Conservation (phyloP, 1,140 invertebrate species). For the Sycophila sp. region DNA sequence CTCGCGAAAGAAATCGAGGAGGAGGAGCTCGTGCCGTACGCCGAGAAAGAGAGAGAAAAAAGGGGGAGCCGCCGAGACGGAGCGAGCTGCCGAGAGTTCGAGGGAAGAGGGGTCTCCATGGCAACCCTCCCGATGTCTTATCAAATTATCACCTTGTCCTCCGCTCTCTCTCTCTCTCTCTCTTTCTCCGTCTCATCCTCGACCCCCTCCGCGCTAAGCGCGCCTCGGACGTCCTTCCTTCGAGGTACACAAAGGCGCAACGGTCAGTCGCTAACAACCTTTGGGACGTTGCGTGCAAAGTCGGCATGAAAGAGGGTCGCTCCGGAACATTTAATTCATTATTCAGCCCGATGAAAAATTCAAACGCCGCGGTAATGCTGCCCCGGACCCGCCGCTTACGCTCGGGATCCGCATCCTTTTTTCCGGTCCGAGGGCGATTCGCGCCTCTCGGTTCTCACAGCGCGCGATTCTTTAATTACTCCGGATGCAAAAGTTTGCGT, state of each 20-base stretch:
- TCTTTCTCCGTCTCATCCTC: background rate
- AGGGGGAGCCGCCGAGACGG: conserved; percentile 44
- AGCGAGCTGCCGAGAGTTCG: conserved; percentile 45
- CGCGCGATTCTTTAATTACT: conserved; percentile 28
- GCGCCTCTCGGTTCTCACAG: background rate
- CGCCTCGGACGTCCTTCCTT: background rate
- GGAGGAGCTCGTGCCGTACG: conserved; percentile 47
- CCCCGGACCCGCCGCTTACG: background rate
- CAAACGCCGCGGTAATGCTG: conserved; percentile 33
- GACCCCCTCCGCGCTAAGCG: too few relatives aligned
- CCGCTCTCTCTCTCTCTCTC: conserved; percentile 36
- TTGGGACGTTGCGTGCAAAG: conserved; percentile 45
- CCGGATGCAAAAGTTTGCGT: too few relatives aligned
- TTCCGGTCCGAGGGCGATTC: background rate
- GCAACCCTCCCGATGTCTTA: conserved; percentile 66
- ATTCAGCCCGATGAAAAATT: conserved; percentile 63
- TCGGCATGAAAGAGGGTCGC: conserved; percentile 43
- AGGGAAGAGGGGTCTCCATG: conserved; percentile 57
- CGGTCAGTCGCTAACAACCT: conserved; percentile 63
- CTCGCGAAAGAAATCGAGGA: conserved; percentile 21
- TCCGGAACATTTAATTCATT: conserved; percentile 66
- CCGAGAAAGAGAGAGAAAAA: conserved; percentile 42
- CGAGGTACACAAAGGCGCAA: conserved; percentile 50
- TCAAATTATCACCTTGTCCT: conserved; percentile 65
- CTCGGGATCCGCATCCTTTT: conserved; percentile 16